These are phyloP conservation scores for Saiga tatarica DNA, from an alignment of 2,113 vertebrate species.

Conservation along the genomic window DNA sequence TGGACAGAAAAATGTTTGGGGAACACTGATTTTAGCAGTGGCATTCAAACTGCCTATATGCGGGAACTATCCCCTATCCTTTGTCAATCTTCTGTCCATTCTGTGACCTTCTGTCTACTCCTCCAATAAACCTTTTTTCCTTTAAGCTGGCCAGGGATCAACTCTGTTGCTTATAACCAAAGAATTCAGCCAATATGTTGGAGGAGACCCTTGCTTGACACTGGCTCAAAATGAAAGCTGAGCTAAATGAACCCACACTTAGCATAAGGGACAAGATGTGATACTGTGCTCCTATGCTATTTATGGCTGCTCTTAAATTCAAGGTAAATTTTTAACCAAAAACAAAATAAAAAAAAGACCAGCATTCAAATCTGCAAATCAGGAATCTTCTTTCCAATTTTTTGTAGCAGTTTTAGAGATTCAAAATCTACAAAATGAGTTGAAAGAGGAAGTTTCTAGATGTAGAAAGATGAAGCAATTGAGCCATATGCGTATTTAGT, in stretches of 20 bases:
- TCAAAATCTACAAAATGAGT: neutral
- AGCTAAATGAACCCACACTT: neutral
- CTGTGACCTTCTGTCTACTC: neutral
- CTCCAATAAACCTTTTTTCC: neutral
- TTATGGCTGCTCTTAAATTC: neutral
- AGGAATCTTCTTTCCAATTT: neutral
- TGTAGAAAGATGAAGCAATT: neutral
- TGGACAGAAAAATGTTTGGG: neutral
- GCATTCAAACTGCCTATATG: neutral
- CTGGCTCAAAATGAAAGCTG: neutral
- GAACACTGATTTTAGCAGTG: neutral
- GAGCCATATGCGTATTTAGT: rapidly evolving
- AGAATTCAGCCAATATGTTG: neutral
- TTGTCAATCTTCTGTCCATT: neutral
- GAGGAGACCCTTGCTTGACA: neutral
- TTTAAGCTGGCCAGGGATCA: neutral
- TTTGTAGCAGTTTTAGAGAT: neutral
- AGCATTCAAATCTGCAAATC: neutral
- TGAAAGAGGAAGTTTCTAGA: neutral
- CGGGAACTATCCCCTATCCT: neutral
- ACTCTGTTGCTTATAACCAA: neutral
- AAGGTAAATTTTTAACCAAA: neutral
- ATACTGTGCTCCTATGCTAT: neutral
- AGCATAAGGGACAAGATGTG: neutral
- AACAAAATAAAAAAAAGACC: neutral